Evolutionary conservation across 1,140 invertebrate genomes (phyloP).

Genomic region (Mya arenaria): DNA sequence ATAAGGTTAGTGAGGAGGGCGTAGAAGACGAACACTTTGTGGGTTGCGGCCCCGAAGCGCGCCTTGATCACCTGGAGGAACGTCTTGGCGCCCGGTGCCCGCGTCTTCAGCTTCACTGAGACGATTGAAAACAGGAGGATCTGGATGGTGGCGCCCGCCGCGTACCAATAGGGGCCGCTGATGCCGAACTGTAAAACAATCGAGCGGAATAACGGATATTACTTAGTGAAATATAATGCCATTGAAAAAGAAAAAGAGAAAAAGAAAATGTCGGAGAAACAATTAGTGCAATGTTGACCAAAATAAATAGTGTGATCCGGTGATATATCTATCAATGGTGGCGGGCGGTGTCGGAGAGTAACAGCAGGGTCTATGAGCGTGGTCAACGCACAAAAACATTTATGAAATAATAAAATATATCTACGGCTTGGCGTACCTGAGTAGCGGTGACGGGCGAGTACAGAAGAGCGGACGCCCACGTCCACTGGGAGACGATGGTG

Average conservation of each 20-base stretch:
- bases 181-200: constrained; percentile 77
- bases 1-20: constrained; percentile 49
- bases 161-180: constrained; percentile 81
- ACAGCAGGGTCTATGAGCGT: too few species aligned
- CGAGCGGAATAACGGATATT: too few species aligned
- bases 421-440: constrained; percentile 64
- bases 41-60: constrained; percentile 30
- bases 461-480: constrained; percentile 82
- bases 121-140: constrained; percentile 81
- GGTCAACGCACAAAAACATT: too few species aligned
- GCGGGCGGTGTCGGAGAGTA: too few species aligned
- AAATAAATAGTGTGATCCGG: too few species aligned
- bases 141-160: constrained; percentile 80
- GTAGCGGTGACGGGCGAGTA: constrained; percentile 80
- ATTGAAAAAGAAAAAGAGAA: too few species aligned
- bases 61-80: constrained; percentile 73
- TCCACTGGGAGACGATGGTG: constrained; percentile 82
- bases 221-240: too few species aligned
- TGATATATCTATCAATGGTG: too few species aligned
- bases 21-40: constrained; percentile 52
- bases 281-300: too few species aligned
- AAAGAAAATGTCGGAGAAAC: too few species aligned
- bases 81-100: constrained; percentile 81
- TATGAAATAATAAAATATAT: too few species aligned
- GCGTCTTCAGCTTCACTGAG: constrained; percentile 77